Evolutionary conservation across 2,113 vertebrate genomes (phyloP), one percentile per base, ranked within the genome.

Genomic region (Malurus melanocephalus): DNA sequence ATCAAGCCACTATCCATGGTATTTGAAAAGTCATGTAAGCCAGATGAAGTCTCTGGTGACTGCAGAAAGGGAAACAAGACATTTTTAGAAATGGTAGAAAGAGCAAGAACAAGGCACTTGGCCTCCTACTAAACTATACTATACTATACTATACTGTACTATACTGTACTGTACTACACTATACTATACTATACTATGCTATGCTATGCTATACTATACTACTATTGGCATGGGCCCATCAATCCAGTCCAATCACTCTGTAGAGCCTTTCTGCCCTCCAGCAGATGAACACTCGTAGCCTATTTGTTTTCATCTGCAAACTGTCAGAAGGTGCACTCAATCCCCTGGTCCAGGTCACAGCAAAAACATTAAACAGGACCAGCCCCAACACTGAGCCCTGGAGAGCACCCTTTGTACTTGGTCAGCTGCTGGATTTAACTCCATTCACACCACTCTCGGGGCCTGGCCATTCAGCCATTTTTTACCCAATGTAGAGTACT

Each of bases 191-290:
- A 8, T 33, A 19, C 15, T n/a, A n/a, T 19, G 11, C 62, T 46
- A 26, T 10, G 7, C 23, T 17, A 4, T 10, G 11, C 62, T 46
- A 26, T 10, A 10, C 23, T 23, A 6, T 10, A 43, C 17, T 20
- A 20, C 22, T 73, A 8, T 8, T 43, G 9, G 1, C 18, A 12
- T 51, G 1, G 0, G 7, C 32, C 22, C 13, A 21, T 18, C 24
- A 28, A 46, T 48, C n/a, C 20, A 40, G 23, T 46, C 20, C 45
- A 66, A 40, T 33, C 2, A 6, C 28, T 52, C 19, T 66, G 52
- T 7, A 52, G 27, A 33, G 5, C 20, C 7, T 64, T 79, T 30
- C 19, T 64, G 30, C 27, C 30, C 40, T 68, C 28, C 21, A n/a
- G 16, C 18, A 79, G 30, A 59, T 24, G 13, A 22, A 43, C 4